These are phyloP conservation scores for Orthosia incerta DNA, from an alignment of 2,888 invertebrate genomes.

Conservation along the genomic window DNA sequence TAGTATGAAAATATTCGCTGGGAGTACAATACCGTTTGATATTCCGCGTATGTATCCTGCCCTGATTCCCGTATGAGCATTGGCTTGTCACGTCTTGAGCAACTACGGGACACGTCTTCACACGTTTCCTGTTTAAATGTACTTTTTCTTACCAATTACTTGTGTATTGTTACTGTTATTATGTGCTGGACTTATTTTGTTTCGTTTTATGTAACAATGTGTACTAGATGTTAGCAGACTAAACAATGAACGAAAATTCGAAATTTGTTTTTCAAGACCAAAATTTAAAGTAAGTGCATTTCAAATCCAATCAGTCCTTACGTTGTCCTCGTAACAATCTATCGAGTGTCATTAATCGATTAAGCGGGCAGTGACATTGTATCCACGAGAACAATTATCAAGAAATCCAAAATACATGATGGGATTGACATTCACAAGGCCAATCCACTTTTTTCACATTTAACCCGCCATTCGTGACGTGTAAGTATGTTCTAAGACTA, in stretches of 20 bases:
- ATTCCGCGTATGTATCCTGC: slow-evolving; percentile 79
- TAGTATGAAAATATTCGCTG: slow-evolving; percentile 68
- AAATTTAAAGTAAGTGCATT: too few relatives aligned
- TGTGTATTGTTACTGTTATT: slow-evolving; percentile 57
- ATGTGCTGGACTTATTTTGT: slow-evolving; percentile 41
- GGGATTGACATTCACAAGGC: too few relatives aligned
- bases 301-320: too few relatives aligned
- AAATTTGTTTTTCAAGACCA: neutral
- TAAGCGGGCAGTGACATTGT: too few relatives aligned
- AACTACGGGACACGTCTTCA: slow-evolving; percentile 70
- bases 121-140: slow-evolving; percentile 75
- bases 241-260: neutral
- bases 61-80: slow-evolving; percentile 81
- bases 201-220: slow-evolving; percentile 12
- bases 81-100: slow-evolving; percentile 79
- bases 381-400: too few relatives aligned
- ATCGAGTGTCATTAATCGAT: too few relatives aligned
- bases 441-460: too few relatives aligned
- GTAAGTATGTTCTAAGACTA: too few relatives aligned
- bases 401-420: too few relatives aligned
- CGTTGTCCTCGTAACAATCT: too few relatives aligned
- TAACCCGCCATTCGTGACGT: too few relatives aligned
- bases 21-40: slow-evolving; percentile 78
- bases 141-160: slow-evolving; percentile 69
- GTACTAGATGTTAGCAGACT: neutral